Percentiles rank a stretch among this genome's conserved stretches.
Conservation (phyloP, 2,888 invertebrate genomes). For the Punctoribates punctum region DNA sequence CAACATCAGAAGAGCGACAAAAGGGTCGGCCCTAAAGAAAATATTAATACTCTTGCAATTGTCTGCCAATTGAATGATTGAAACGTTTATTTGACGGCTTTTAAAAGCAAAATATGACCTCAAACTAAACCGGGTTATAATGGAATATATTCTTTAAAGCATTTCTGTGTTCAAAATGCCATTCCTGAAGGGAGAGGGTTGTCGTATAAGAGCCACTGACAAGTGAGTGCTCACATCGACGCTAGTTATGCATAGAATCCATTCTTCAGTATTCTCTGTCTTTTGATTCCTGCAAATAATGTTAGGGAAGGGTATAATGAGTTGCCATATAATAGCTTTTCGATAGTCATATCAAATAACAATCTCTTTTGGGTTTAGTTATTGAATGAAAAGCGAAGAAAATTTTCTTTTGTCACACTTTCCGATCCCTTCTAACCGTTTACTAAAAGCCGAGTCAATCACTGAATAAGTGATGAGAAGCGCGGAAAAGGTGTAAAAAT, state of each 20-base stretch:
- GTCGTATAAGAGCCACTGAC: not conserved
- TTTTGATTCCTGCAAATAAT: not conserved
- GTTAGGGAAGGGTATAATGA: constrained; percentile 1
- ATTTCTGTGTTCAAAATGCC: not conserved
- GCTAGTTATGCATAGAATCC: not conserved
- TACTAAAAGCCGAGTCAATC: not conserved
- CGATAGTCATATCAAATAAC: constrained; percentile 25
- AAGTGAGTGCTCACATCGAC: not conserved
- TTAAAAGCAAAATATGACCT: not conserved
- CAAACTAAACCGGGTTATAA: not conserved
- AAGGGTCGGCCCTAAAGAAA: not conserved
- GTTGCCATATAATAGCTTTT: constrained; percentile 19
- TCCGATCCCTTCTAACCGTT: not conserved
- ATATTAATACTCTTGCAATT: not conserved
- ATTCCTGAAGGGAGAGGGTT: not conserved
- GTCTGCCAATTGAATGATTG: not conserved
- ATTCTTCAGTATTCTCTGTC: not conserved
- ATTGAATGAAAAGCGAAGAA: not conserved
- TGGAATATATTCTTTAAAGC: not conserved
- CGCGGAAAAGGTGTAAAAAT: too few relatives aligned
- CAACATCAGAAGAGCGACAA: not conserved
- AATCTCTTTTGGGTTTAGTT: not conserved
- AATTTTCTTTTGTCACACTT: not conserved
- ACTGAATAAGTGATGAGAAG: not conserved
- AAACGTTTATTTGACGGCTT: constrained; percentile 9